phyloP scores from a whole-genome alignment of 2,797 vertebrate genomes.

The Squalus acanthias region DNA sequence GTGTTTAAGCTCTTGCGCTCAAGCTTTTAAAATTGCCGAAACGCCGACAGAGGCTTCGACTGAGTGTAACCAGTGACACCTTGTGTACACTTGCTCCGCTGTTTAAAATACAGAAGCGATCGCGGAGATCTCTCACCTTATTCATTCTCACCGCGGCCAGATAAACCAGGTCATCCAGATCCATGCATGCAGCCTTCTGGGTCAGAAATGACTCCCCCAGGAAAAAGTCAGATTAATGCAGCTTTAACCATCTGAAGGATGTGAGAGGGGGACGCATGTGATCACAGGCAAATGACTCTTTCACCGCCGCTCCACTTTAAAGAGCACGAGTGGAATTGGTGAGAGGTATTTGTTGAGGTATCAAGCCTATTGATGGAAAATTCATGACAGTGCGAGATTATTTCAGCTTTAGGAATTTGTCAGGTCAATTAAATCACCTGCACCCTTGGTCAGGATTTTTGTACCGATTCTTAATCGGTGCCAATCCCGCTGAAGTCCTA shows the following conservation, averaged over 20 bases:
- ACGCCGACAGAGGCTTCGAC: not conserved
- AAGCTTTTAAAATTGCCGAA: no score
- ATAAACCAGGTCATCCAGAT: not conserved
- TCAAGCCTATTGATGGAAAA: not conserved
- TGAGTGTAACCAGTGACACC: constrained; percentile 39
- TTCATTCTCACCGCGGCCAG: not conserved
- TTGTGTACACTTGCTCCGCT: constrained; percentile 21
- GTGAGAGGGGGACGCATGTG: not conserved
- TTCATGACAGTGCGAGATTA: not conserved
- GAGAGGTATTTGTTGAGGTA: no score
- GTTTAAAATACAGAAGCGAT: not conserved
- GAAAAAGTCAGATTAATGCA: not conserved
- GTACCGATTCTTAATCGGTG: not conserved
- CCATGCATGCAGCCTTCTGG: not conserved
- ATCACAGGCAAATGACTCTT: not conserved
- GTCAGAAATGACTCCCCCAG: not conserved
- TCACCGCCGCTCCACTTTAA: not conserved
- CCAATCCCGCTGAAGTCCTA: not conserved
- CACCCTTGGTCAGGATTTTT: not conserved
- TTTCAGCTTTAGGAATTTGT: not conserved
- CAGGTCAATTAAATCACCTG: not conserved
- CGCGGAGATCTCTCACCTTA: not conserved
- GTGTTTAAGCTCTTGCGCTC: not conserved
- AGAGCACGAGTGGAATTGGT: not conserved
- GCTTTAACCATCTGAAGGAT: not conserved